Evolutionary conservation across 2,888 invertebrate genomes (phyloP), one percentile per base, ranked within the genome.

Genomic region (Trichacis sp.): DNA sequence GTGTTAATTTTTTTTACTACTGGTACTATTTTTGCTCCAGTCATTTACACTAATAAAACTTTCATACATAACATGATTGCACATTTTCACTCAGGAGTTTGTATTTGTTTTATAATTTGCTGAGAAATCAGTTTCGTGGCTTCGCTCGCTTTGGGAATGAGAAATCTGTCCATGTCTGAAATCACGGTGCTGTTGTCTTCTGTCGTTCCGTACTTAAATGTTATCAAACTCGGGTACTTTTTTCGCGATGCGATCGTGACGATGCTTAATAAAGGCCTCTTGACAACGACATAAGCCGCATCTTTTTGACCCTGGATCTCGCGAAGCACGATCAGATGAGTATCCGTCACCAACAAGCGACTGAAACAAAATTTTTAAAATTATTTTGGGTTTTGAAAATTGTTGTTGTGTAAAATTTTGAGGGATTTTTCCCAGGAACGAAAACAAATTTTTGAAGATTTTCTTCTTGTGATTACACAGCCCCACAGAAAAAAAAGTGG

Each of bases 181-280:
- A 96, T 93, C 62, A 92, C 87, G 42, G 90, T 89, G 75, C 93
- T 93, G 47, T 93, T 94, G 61, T 76, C 77, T 80, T 94, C 92
- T 1, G 92, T 92, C 57, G 91, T 88, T 2, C 97, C 97, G 83
- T 98, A 98, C 83, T 97, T 96, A 84, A 99, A 98, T 0, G 98
- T 98, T 67, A 99, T 97, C 74, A 98, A 87, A 85, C 98, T 96
- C 0, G 98, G 97, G 82, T 95, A 93, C 57, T 93, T 90, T 83
- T 97, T 97, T 83, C 97, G 96, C 9, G 97, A 97, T 0, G 98
- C 98, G 66, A 99, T 99, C 87, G 96, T 97, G 6, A 98, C 95
- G 74, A 99, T 95, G 50, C 94, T 93, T 1, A 95, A 92, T 53
- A 99, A 87, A 0, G 95, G 94, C 55, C 97, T 89, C 66, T 94